Evolutionary conservation across 2,888 invertebrate genomes (phyloP), one percentile per base, ranked within the genome.

Genomic region (Zaprionus lineosus): DNA sequence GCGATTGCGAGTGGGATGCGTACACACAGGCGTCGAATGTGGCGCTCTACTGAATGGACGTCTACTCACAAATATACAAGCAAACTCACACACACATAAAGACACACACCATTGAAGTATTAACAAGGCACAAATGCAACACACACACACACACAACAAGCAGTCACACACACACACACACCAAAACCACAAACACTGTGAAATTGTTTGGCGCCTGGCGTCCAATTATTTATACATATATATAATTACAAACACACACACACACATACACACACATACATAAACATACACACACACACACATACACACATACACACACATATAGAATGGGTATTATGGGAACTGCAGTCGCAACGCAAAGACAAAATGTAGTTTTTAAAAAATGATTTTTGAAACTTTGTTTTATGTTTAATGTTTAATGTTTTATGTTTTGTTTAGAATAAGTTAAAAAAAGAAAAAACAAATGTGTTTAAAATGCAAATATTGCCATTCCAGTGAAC

Each of bases 1-100:
- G 90, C 83, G 90, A 90, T 74, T 90, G 90, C 76, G 90, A 90
- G 77, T 90, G 89, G 88, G 90, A 90, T 76, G 89, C 89, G 68
- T 89, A 89, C 71, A 89, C 89, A 75, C 81, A 83, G 75, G 74
- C 87, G 57, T 72, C 87, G 75, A 82, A 85, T 74, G 81, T 76
- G 84, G 86, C 83, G 71, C 76, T 68, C 65, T 78, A 86, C 77
- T 74, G 76, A 85, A n/a, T n/a, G 65, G 40, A 44, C 15, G 11
- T n/a, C n/a, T n/a, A n/a, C n/a, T n/a, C n/a, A n/a, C n/a, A n/a
- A n/a, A n/a, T n/a, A n/a, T n/a, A 14, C 55, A 44, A 55, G 52
- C 19, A 24, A 6, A 24, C 24, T 8, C 6, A 24, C 24, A 24
- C n/a, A 51, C 46, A 37, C 31, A 43, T 18, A 75, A 56, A 51